A percentile compares a stretch with the other conserved stretches of the same genome.
These are phyloP conservation scores for Acanthoscelides obtectus DNA, from an alignment of 2,888 invertebrate species.

Conservation along the genomic window DNA sequence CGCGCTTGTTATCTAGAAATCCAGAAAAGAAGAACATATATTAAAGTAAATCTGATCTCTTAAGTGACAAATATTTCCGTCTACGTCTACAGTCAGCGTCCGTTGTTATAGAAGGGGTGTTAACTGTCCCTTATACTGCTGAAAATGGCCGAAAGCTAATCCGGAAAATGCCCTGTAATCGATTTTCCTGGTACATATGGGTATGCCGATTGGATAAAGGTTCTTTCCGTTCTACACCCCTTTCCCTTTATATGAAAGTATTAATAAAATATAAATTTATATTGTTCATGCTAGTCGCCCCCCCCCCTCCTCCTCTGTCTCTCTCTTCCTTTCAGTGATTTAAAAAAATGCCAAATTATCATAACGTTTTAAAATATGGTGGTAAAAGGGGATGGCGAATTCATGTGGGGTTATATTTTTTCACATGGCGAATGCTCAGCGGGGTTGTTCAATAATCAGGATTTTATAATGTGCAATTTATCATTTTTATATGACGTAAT, in stretches of 20 bases:
- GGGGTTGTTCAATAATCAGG: neutral
- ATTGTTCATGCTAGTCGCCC: neutral
- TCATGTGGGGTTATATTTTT: neutral
- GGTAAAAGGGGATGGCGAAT: neutral
- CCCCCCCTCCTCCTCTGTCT: neutral
- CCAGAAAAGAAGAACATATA: no score
- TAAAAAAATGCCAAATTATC: neutral
- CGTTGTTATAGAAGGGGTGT: neutral
- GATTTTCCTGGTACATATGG: conserved; percentile 27
- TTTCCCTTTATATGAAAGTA: neutral
- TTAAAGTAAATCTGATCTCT: no score
- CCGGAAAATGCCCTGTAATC: conserved; percentile 34
- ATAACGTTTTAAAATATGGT: neutral
- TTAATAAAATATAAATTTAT: neutral
- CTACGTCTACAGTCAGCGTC: neutral
- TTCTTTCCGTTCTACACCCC: neutral
- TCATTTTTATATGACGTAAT: neutral
- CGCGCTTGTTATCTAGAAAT: no score
- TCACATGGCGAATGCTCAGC: neutral
- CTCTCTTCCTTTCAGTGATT: neutral
- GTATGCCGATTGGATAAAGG: conserved; percentile 14
- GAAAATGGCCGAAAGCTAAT: conserved; percentile 21
- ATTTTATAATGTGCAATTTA: neutral
- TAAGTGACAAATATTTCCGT: no score
- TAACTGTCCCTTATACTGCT: neutral